Conservation (phyloP, 1,140 invertebrate genomes). For the Diorhabda elongata region DNA sequence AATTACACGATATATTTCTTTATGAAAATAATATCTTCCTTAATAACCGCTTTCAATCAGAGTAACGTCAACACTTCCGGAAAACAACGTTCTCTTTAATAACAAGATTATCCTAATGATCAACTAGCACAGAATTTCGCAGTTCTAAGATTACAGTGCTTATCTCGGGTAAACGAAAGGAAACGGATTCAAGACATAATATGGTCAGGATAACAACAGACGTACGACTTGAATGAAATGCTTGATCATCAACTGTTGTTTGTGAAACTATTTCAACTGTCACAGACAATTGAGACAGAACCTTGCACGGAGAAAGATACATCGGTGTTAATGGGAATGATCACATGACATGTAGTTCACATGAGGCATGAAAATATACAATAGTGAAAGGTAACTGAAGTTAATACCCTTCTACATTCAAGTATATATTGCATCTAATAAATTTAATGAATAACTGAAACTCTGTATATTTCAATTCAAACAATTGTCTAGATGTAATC, state of each 20-base stretch:
- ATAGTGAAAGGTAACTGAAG: no score
- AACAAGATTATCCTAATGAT: conserved; percentile 2
- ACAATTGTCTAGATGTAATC: no score
- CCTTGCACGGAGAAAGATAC: no score
- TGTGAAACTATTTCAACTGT: not conserved
- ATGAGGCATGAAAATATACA: no score
- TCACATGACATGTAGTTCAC: no score
- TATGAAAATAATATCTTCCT: not conserved
- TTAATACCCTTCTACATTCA: no score
- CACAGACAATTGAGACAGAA: not conserved
- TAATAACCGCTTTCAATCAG: conserved; percentile 1
- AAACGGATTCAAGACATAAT: conserved; percentile 2
- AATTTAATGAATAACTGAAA: no score
- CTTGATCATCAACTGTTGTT: not conserved
- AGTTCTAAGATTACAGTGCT: not conserved
- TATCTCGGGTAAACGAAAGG: not conserved
- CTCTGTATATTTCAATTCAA: no score
- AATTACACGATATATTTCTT: not conserved
- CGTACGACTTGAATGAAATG: not conserved
- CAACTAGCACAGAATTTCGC: not conserved
- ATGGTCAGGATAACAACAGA: not conserved
- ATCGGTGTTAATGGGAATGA: no score
- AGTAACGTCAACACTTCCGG: not conserved
- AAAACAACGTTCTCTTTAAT: not conserved
- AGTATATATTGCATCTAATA: no score